Conservation (phyloP, 2,888 invertebrate species). For the Lasioglossum villosulum region DNA sequence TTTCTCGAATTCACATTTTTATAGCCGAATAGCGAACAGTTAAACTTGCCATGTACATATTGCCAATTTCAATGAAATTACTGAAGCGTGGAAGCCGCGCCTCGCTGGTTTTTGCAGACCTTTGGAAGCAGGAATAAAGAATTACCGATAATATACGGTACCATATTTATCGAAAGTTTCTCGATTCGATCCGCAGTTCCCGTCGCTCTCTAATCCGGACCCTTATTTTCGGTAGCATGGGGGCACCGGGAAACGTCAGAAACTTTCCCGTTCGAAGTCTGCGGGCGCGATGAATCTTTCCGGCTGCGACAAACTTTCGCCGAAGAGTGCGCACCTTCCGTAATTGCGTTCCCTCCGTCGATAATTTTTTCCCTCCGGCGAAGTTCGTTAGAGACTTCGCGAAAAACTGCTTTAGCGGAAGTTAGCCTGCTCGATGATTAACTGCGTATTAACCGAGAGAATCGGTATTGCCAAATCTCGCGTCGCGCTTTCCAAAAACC, state of each 20-base stretch:
- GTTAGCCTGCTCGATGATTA: conserved; percentile 14
- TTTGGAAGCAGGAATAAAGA: neutral
- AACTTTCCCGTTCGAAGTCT: neutral
- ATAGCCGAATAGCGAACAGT: neutral
- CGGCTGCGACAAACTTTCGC: conserved; percentile 18
- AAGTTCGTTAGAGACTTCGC: conserved; percentile 37
- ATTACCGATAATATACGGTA: neutral
- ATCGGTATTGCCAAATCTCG: conserved; percentile 13
- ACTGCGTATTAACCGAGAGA: conserved; percentile 7
- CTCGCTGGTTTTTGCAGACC: neutral
- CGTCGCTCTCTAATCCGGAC: neutral
- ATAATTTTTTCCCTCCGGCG: conserved; percentile 5
- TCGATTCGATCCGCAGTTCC: neutral
- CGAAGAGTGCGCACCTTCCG: neutral
- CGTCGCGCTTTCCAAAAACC: neutral
- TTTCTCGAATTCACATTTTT: neutral
- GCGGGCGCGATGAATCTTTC: conserved; percentile 6
- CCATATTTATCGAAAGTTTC: neutral
- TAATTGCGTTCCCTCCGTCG: conserved; percentile 44
- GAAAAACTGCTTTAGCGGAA: conserved; percentile 32
- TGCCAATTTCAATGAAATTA: neutral
- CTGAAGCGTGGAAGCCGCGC: neutral
- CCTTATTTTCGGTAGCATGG: neutral
- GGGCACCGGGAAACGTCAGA: neutral
- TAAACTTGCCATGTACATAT: neutral